Evolutionary conservation across 1,140 invertebrate species (phyloP), one percentile per base, ranked within the genome.

Genomic region (Cotesia typhae): DNA sequence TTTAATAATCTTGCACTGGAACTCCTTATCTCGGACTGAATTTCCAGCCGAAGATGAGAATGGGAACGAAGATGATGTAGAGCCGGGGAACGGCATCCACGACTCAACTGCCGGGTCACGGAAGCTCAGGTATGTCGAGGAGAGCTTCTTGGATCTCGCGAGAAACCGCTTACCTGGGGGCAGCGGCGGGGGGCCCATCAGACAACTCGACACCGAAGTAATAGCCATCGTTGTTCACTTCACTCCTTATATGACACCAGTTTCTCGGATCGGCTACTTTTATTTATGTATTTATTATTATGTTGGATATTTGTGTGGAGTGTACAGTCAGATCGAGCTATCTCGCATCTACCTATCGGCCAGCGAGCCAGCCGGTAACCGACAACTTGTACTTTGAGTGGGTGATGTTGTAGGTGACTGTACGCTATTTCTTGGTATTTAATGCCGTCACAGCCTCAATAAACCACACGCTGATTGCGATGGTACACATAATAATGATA

Each of bases 71-170:
- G 1, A 28, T 47, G 41, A 61, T 71, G 17, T 67, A 74, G 35
- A 52, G 35, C 67, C 12, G 57, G 81, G 81, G 10, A 84, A 80
- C 83, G 81, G 81, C 12, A 84, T 81, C 83, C 86, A 86, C 37
- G 81, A 80, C 67, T 87, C 84, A 20, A 85, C 76, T 9, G 85
- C 85, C 12, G 86, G 86, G 71, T 89, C 87, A n/a, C 83, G 84
- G 76, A 89, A 88, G 74, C 87, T 88, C 51, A 81, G 81, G 75
- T 89, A 89, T 28, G 87, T 88, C 64, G 87, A 87, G 14, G 86
- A 85, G 37, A 87, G 80, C 70, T 83, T 85, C 72, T 80, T 83
- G 69, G 79, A 75, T 1, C 83, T 77, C 59, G 83, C 79, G 28
- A 81, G 78, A 72, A 82, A 83, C 53, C 83, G 80, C 60, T 85